These are phyloP conservation scores for Trialeurodes vaporariorum DNA, from an alignment of 1,140 invertebrate genomes.

Conservation along the genomic window DNA sequence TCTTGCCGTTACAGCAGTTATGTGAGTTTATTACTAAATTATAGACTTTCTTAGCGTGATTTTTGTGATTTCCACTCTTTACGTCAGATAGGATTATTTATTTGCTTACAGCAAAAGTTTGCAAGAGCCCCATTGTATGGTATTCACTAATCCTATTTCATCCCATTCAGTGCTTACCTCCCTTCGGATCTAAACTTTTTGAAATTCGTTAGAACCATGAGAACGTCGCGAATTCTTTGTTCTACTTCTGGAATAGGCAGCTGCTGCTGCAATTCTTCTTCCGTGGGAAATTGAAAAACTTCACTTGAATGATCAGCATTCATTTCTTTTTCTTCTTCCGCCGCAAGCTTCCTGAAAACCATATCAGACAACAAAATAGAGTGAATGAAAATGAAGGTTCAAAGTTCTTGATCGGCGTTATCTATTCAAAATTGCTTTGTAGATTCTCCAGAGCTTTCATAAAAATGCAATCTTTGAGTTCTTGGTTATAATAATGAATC, in stretches of 20 bases:
- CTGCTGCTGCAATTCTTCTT: conserved; percentile 56
- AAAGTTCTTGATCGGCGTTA: background rate
- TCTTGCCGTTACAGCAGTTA: too few relatives aligned
- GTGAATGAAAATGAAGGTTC: background rate
- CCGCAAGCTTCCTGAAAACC: conserved; percentile 51
- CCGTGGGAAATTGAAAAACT: conserved; percentile 59
- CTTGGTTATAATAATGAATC: conserved; percentile 6
- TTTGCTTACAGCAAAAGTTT: too few relatives aligned
- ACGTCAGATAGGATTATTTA: too few relatives aligned
- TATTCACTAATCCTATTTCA: too few relatives aligned
- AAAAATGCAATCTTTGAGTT: too few relatives aligned
- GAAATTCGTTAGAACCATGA: conserved; percentile 82
- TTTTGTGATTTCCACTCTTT: too few relatives aligned
- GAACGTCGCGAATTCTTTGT: conserved; percentile 80
- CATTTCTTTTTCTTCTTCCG: conserved; percentile 60
- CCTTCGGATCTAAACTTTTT: conserved; percentile 60
- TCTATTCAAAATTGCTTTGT: background rate
- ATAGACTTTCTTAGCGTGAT: too few relatives aligned
- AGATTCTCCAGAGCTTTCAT: background rate
- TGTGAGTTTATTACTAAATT: too few relatives aligned
- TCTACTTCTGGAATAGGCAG: conserved; percentile 72
- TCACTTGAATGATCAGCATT: conserved; percentile 56
- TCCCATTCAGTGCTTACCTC: conserved; percentile 41
- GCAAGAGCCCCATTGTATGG: too few relatives aligned
- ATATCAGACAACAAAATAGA: background rate